Base-by-base conservation (phyloP, 2,888 invertebrate genomes). In the Drosophila barbarae region DNA sequence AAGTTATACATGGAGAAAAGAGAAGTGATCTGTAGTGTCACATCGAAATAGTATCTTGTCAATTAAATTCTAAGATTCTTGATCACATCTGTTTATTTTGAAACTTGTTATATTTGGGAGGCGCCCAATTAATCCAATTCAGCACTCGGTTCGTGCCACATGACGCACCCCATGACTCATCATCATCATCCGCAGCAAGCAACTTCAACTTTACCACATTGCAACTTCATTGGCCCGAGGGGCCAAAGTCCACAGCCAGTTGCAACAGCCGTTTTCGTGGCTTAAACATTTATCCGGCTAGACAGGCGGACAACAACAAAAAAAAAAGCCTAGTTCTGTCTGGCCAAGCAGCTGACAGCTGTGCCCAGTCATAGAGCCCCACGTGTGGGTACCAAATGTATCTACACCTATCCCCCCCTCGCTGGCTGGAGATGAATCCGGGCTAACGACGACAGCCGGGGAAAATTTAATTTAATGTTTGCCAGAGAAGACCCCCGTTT, bases 401-500 rank as follows among this genome's bases (percentile, higher is more conserved):
- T 26, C 42, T 10, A n/a, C 3, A n/a, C 46, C 18, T 38, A 30
- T 5, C 18, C 46, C 46, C 18, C 30, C 9, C 30, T 32, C 18
- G 1, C 5, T 46, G 21, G 39, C 13, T 23, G 23, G 52, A 59
- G 53, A 58, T 36, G 60, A 28, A 59, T 42, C 34, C 57, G 23
- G 23, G 23, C 23, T 23, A 23, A 23, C 23, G 23, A 23, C 23
- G 5, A 23, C 23, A 23, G 23, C 23, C 23, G 64, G 65, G 61
- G 61, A 60, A 72, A 81, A 81, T 85, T 73, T 85, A 85, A 86
- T 72, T 78, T 73, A 83, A 77, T 78, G 73, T 71, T 54, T 55
- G 34, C 49, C 36, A 35, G 34, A 3, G 39, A 10, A 18, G 28
- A 12, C 34, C 55, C 7, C 13, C 21, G 5, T 46, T 63, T 38